Evolutionary conservation across 2,797 vertebrate genomes (phyloP).

Genomic region (Gadopsis marmoratus): DNA sequence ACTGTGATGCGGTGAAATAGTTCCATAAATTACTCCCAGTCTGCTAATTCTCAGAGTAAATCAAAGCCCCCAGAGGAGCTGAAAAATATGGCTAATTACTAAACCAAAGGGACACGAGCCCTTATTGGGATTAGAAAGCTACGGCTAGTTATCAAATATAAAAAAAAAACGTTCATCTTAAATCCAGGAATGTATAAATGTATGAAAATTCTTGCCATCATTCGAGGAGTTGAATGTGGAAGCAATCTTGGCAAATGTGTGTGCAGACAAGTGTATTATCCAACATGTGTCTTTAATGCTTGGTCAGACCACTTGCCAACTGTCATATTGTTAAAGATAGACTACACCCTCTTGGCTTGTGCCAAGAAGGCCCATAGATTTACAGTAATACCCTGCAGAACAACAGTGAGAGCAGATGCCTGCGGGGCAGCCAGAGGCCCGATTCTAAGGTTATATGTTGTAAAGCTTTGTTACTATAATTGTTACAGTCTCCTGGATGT

Average conservation of each 20-base stretch:
- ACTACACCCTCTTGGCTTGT: slow-evolving; percentile 59
- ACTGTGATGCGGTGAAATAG: slow-evolving; percentile 66
- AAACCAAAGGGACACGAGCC: slow-evolving; percentile 58
- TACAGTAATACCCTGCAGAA: slow-evolving; percentile 65
- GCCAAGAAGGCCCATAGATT: slow-evolving; percentile 67
- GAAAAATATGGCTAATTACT: slow-evolving; percentile 69
- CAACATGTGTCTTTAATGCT: slow-evolving; percentile 79
- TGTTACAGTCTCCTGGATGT: slow-evolving; percentile 69
- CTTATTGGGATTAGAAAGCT: slow-evolving; percentile 64
- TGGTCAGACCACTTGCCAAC: slow-evolving; percentile 69
- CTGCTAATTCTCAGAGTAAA: slow-evolving; percentile 78
- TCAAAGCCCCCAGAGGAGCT: slow-evolving; percentile 69
- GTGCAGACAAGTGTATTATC: slow-evolving; percentile 74
- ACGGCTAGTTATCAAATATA: slow-evolving; percentile 57
- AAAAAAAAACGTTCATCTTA: slow-evolving; percentile 63
- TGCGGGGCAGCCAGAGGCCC: slow-evolving; percentile 48
- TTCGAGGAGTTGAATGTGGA: slow-evolving; percentile 66
- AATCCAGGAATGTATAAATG: slow-evolving; percentile 66
- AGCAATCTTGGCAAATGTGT: slow-evolving; percentile 68
- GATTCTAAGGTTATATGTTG: slow-evolving; percentile 55
- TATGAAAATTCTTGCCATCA: slow-evolving; percentile 62
- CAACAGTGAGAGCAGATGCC: slow-evolving; percentile 50
- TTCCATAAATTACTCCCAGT: slow-evolving; percentile 78
- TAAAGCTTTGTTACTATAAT: slow-evolving; percentile 74
- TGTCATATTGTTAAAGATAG: slow-evolving; percentile 75